These are phyloP conservation scores for Trematomus bernacchii DNA, from an alignment of 2,797 vertebrate genomes.

Conservation along the genomic window DNA sequence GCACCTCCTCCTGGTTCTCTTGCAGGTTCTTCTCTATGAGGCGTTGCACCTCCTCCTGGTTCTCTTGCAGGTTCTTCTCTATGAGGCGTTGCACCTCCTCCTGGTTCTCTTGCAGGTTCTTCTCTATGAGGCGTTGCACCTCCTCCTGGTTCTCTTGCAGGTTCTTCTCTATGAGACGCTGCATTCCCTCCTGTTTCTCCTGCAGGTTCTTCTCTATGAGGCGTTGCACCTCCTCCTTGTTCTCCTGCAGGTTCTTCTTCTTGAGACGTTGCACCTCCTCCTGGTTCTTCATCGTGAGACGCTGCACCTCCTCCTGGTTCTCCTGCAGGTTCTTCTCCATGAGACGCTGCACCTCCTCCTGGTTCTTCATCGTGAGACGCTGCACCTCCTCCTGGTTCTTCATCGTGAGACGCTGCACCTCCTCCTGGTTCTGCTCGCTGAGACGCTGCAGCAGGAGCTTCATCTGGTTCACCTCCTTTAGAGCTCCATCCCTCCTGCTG, in stretches of 20 bases:
- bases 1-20: no score
- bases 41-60: conserved; percentile 28
- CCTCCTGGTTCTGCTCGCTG: background rate
- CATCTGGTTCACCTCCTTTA: conserved; percentile 67
- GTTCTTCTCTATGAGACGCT: conserved; percentile 58
- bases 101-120: background rate
- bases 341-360: conserved; percentile 57
- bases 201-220: conserved; percentile 55
- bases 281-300: background rate
- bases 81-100: no score
- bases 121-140: conserved; percentile 24
- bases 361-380: background rate
- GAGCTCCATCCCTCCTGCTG: conserved; percentile 22
- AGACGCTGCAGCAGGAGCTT: conserved; percentile 62
- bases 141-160: background rate
- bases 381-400: background rate
- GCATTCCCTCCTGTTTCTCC: conserved; percentile 76
- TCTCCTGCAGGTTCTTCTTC: background rate
- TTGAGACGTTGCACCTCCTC: no score
- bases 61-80: conserved; percentile 68
- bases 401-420: conserved; percentile 27
- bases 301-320: conserved; percentile 75
- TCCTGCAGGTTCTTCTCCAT: conserved; percentile 65
- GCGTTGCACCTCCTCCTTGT: conserved; percentile 55
- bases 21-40: no score